Percentiles rank a stretch among this genome's conserved stretches.
These are phyloP conservation scores for Carduelis carduelis DNA, from an alignment of 2,797 vertebrate genomes.

Conservation along the genomic window DNA sequence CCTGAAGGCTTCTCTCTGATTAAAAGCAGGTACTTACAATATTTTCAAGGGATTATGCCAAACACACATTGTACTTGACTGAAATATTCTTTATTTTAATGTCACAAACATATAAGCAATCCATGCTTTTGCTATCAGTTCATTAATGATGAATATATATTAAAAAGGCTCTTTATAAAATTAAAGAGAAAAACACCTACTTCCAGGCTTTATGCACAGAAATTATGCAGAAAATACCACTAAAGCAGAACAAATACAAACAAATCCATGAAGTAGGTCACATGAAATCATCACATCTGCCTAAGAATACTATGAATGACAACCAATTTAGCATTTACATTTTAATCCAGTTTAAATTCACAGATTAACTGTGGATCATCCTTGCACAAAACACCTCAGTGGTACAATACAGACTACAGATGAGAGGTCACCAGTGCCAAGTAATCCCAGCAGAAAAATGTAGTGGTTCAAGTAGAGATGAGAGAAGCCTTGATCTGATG, in stretches of 20 bases:
- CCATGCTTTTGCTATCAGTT: not conserved
- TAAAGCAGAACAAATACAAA: not conserved
- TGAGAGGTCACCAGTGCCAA: not conserved
- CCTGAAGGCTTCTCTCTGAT: not conserved
- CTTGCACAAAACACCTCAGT: not conserved
- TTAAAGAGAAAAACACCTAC: not conserved
- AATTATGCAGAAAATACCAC: not conserved
- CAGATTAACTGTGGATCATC: slow-evolving; percentile 7
- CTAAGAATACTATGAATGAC: not conserved
- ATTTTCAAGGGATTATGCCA: slow-evolving; percentile 3
- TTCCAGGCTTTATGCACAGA: not conserved
- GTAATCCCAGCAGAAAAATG: not conserved
- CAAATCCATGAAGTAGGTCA: not conserved
- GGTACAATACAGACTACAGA: not conserved
- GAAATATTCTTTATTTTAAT: not conserved
- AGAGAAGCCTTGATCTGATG: not conserved
- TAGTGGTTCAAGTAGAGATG: not conserved
- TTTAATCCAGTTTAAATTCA: slow-evolving; percentile 38
- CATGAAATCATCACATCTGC: not conserved
- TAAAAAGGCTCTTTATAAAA: not conserved
- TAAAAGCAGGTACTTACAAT: not conserved
- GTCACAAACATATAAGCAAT: not conserved
- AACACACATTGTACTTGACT: not conserved
- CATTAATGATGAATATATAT: not conserved
- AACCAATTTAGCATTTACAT: slow-evolving; percentile 4